Base-by-base conservation (phyloP, 1,140 invertebrate species). In the Hestina assimilis region DNA sequence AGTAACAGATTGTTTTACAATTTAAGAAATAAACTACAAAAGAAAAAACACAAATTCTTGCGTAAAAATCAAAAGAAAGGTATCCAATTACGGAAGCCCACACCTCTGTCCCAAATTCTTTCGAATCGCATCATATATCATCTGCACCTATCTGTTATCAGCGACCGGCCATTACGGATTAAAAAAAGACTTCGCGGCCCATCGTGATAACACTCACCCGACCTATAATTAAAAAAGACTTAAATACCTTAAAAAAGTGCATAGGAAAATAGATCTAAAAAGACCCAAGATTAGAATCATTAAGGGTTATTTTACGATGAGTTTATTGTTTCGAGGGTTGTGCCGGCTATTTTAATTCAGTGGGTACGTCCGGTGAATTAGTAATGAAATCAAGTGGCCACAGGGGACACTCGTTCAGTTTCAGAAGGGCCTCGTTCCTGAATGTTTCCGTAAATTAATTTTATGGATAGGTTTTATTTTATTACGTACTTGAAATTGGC, bases 361-460 rank as follows among this genome's bases (percentile, higher is more conserved):
- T 57, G 71, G 69, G 63, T 54, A 69, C 61, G 79, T 75, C 60
- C 64, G 54, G 59, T 64, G 72, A 79, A 82, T 79, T 76, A 78
- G 71, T 82, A 82, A 82, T 75, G 63, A 69, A 69, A 64, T 66
- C 47, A 78, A 82, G 76, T 79, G 79, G 69, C 64, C 76, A 29
- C 63, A n/a, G 15, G 79, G 76, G 75, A 73, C 68, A 42, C 43
- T 26, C 14, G 65, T 60, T 66, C 65, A 35, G 62, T 66, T 66
- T 65, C 59, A 29, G 54, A 15, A 46, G 55, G 53, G 58, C 50
- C 52, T 63, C 53, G 54, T 38, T 59, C 14, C 46, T 50, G 60
- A 51, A 41, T 46, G 59, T 65, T 73, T 75, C 67, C 60, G 71
- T 62, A 62, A 74, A 78, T 75, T 73, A 73, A 78, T 78, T 63